A percentile compares a stretch with the other conserved stretches of the same genome.
Conservation (phyloP, 2,888 invertebrate species). For the Carabus problematicus region DNA sequence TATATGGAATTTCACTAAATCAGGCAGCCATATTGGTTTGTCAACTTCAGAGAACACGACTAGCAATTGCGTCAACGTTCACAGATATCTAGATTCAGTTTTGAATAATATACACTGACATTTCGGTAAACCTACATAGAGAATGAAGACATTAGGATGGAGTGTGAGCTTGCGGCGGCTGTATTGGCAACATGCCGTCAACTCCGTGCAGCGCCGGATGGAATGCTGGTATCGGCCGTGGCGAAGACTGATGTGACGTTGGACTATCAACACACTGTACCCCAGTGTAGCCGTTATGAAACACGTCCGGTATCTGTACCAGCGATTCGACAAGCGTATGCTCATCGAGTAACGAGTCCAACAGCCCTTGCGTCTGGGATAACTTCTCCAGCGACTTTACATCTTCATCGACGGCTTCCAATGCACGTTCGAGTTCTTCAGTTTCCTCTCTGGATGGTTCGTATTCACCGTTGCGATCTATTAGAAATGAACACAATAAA, state of each 20-base stretch:
- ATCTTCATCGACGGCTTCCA: constrained; percentile 79
- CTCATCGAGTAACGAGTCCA: constrained; percentile 71
- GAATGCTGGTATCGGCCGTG: constrained; percentile 25
- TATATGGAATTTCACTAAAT: neutral
- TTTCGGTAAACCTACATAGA: neutral
- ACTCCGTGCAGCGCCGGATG: constrained; percentile 28
- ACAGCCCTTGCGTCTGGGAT: constrained; percentile 66
- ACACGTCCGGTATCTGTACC: constrained; percentile 61
- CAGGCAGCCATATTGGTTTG: constrained; percentile 1
- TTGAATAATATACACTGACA: neutral
- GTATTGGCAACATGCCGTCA: constrained; percentile 22
- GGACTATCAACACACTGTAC: constrained; percentile 34
- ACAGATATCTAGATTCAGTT: neutral
- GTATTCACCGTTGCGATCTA: constrained; percentile 74
- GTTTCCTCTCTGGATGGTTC: constrained; percentile 81
- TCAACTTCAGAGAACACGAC: constrained; percentile 4
- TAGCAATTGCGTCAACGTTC: neutral
- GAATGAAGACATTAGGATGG: constrained; percentile 15
- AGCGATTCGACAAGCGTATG: constrained; percentile 60
- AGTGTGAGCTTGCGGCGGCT: constrained; percentile 29
- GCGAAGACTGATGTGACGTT: constrained; percentile 12
- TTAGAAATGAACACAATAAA: constrained; percentile 56
- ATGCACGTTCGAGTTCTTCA: constrained; percentile 85
- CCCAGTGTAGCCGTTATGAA: constrained; percentile 58
- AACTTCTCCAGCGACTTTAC: constrained; percentile 74